Evolutionary conservation across 2,113 vertebrate genomes (phyloP), one percentile per base, ranked within the genome.

Genomic region (Aegithalos caudatus): DNA sequence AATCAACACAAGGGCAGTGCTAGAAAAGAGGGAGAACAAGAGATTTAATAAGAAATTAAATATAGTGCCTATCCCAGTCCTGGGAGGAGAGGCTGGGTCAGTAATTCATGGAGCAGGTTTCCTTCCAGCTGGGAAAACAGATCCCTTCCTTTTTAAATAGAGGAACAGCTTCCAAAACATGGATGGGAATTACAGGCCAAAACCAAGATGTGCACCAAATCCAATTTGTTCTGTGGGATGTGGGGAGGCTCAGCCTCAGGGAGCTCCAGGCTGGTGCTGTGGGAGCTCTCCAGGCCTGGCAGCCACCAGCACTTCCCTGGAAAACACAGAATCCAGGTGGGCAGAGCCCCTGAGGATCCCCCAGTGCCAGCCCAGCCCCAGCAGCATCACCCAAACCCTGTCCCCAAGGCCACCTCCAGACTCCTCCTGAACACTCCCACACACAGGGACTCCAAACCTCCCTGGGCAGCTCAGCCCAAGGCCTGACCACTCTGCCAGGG

Each of bases 211-310:
- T 44, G 91, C 53, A 29, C 51, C 67, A 67, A 71, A 8, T 22
- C 44, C 38, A 7, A 5, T 5, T 67, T 79, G 29, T 27, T 31
- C 40, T 1, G 6, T 1, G 1, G 50, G 42, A 38, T 3, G 2
- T 29, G 44, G 35, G 28, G 47, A 76, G n/a, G 28, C 15, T 38
- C 47, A n/a, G 53, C 40, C 54, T 56, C 71, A 29, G 69, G 58
- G 60, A 48, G 7, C 2, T 48, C 37, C 25, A 51, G 0, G 40
- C 1, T 1, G 2, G 22, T 4, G 2, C 33, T 2, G 2, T 7
- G 11, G 24, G 56, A 71, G 13, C 4, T 77, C 62, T 67, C 27
- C 61, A 72, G 29, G 18, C 5, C 33, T 71, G 74, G 53, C 48
- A 67, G n/a, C 37, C 2, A 4, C 31, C 37, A 38, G 18, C n/a